Base-by-base conservation (phyloP, 2,888 invertebrate genomes). In the Noctua pronuba region DNA sequence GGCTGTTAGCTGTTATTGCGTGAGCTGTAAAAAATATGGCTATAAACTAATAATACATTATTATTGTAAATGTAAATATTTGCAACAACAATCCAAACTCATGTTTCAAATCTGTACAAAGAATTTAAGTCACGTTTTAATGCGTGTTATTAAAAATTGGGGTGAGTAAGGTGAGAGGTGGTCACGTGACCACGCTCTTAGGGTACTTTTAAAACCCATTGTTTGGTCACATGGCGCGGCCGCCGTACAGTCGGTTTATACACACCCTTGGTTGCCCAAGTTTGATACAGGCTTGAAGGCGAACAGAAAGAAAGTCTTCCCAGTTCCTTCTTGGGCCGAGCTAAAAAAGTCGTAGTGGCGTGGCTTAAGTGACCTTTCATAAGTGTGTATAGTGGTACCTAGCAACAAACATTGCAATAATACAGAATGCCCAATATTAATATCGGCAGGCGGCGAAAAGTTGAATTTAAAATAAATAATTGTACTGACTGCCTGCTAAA, bases 401-500 rank as follows among this genome's bases (percentile, higher is more conserved):
- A 52, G 11, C 52, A n/a, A 55, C n/a, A 28, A 41, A 16, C 0
- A 11, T 46, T 38, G 10, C 24, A 31, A 24, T 13, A 31, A 10
- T 49, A 62, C 38, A 62, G 24, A 62, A 49, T 13, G 74, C 49
- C 2, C 31, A 49, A 10, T 41, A 73, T 49, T 35, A 38, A 41
- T 31, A 44, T 49, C 3, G 2, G 1, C 31, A 41, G 31, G 74
- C 24, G 28, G 24, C 24, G 24, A 46, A 49, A 41, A 49, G 0
- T 41, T 18, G 1, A 73, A 75, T 2, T 38, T 35, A n/a, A 35
- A 74, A 72, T 7, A 44, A 31, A 74, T 49, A 31, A 74, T 49
- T 24, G 24, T 62, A 38, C 18, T 62, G 21, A 2, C 55, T 55
- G 16, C 28, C 11, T 28, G 13, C 13, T 28, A 28, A 28, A 28